Evolutionary conservation across 2,888 invertebrate species (phyloP).

Genomic region (Ferrisia virgata): DNA sequence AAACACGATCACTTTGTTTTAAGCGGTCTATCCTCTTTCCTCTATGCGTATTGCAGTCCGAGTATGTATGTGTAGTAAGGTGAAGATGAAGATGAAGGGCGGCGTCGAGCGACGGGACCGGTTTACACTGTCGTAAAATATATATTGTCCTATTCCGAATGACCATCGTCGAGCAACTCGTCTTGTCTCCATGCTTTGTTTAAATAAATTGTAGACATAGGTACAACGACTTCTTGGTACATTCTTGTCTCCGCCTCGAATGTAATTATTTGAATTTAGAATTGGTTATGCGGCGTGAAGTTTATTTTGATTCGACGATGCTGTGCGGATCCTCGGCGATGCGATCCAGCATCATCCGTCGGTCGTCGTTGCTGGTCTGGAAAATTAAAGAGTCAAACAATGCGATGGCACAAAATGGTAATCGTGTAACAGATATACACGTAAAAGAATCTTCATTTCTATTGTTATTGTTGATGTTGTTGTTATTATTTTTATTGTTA

Average conservation of each 20-base stretch:
- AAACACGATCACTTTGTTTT: no score
- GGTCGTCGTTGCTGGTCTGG: conserved; percentile 19
- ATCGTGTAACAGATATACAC: conserved; percentile 32
- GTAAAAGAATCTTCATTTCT: conserved; percentile 43
- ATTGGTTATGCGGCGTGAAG: conserved; percentile 44
- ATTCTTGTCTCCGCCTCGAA: conserved; percentile 43
- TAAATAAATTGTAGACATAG: conserved; percentile 32
- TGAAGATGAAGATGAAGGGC: neutral
- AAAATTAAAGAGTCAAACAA: conserved; percentile 43
- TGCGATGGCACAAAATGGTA: conserved; percentile 39
- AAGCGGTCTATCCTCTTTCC: no score
- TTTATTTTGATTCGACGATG: conserved; percentile 41
- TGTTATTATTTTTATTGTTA: conserved; percentile 40
- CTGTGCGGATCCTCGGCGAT: conserved; percentile 2
- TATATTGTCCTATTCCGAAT: conserved; percentile 5
- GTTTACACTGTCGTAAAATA: neutral
- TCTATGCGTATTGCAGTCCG: no score
- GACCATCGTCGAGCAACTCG: neutral
- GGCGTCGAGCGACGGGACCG: neutral
- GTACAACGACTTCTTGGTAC: conserved; percentile 42
- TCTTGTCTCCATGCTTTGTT: neutral
- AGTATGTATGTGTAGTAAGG: no score
- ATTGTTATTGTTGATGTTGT: conserved; percentile 38
- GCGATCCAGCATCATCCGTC: no score
- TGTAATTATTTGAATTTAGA: conserved; percentile 45